Evolutionary conservation across 2,888 invertebrate species (phyloP), one percentile per base, ranked within the genome.

Genomic region (Archaeoteleia sp.): DNA sequence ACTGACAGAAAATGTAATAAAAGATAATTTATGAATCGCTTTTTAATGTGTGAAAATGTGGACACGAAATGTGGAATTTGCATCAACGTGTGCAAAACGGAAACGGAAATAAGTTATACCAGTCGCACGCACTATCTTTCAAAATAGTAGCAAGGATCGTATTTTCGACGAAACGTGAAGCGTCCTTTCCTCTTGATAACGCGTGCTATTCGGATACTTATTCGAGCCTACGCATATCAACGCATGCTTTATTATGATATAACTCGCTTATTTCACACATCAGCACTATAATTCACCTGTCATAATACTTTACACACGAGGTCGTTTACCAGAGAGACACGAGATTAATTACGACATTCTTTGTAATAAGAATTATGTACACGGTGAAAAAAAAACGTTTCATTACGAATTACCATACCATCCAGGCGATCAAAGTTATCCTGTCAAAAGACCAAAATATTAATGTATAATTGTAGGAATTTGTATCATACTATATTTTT

Each of bases 141-240:
- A 27, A 23, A 53, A 27, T 30, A 25, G 13, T 46, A 1, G 32
- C 25, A 15, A 34, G 17, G 40, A 54, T 48, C 54, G 48, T 42
- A 42, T 66, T 60, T 66, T 60, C 48, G 29, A 13, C 35, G 66
- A 54, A 60, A 66, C 39, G 46, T 48, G 66, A 66, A 66, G 43
- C 66, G 46, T 66, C 14, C 32, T 65, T 54, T 65, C 46, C 51
- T 58, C 42, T 60, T 60, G 58, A 66, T 54, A 60, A 48, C 42
- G 32, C 30, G 20, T 10, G 10, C 12, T 40, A 14, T 9, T 15
- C 3, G 14, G 17, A 17, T 8, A 8, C 46, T 48, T 53, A 57
- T 65, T 58, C 15, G 65, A 53, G 35, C 46, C 13, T 10, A 58
- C 53, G 45, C 58, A 57, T 45, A 45, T 39, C 20, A 7, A 27